Evolutionary conservation across 2,113 vertebrate genomes (phyloP).

Genomic region (Clarias gariepinus): DNA sequence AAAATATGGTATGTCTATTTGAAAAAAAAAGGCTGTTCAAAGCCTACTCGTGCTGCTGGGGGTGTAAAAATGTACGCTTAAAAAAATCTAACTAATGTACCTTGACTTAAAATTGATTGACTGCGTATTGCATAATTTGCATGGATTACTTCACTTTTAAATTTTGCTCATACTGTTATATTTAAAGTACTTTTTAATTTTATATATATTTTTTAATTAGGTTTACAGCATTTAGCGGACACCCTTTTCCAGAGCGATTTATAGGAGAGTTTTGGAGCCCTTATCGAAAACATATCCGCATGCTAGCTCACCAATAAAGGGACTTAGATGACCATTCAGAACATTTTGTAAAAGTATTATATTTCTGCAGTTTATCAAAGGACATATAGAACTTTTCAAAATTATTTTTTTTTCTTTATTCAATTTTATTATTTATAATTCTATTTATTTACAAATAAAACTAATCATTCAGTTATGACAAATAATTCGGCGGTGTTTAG

Average conservation of each 20-base stretch:
- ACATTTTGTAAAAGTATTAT: neutral
- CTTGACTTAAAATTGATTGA: no score
- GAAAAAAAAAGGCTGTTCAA: neutral
- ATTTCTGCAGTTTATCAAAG: neutral
- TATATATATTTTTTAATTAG: neutral
- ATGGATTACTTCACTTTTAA: neutral
- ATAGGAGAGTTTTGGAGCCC: neutral
- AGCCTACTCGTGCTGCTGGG: neutral
- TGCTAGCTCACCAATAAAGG: neutral
- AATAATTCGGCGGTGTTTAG: no score
- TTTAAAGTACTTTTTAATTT: neutral
- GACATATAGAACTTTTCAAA: no score
- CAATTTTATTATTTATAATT: no score
- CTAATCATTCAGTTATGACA: neutral
- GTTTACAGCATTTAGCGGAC: neutral
- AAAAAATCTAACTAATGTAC: neutral
- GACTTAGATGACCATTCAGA: neutral
- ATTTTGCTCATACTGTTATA: neutral
- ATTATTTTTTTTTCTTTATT: no score
- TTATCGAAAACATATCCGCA: neutral
- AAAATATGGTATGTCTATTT: neutral
- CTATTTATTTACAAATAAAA: no score
- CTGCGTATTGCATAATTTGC: no score
- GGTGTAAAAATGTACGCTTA: neutral
- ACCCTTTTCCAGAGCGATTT: neutral